Percentiles rank a stretch among this genome's conserved stretches.
These are phyloP conservation scores for Xestoiulus laeticollis DNA, from an alignment of 2,888 invertebrate genomes.

Conservation along the genomic window DNA sequence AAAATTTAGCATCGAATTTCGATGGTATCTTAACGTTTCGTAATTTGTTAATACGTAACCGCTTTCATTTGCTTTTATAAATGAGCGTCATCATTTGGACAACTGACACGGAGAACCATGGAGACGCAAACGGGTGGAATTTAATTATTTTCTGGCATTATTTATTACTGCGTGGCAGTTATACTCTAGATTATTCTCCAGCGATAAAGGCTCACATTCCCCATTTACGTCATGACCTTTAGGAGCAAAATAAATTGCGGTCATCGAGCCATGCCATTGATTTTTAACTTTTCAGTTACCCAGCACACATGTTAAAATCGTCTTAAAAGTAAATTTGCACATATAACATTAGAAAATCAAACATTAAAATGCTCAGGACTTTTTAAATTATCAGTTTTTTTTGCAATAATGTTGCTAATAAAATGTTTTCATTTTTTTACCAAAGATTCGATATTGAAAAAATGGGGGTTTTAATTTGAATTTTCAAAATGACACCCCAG, in stretches of 20 bases:
- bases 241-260: too few relatives aligned
- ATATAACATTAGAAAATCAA: too few relatives aligned
- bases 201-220: neutral
- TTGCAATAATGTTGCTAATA: too few relatives aligned
- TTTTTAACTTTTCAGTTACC: neutral
- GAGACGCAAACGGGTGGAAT: neutral
- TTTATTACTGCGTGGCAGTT: constrained; percentile 11
- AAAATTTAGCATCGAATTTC: neutral
- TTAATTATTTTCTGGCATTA: neutral
- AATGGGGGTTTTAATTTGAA: too few relatives aligned
- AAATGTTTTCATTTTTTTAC: too few relatives aligned
- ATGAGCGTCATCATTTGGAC: neutral
- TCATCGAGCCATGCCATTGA: neutral
- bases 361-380: too few relatives aligned
- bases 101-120: neutral
- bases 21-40: too few relatives aligned
- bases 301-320: neutral
- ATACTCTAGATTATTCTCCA: neutral
- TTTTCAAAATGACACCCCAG: too few relatives aligned
- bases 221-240: neutral
- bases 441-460: too few relatives aligned
- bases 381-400: too few relatives aligned
- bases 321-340: too few relatives aligned
- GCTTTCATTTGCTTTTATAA: neutral
- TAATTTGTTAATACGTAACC: neutral